phyloP scores from a whole-genome alignment of 35 echinoderm and acorn worm genomes.

The Apostichopus californicus region DNA sequence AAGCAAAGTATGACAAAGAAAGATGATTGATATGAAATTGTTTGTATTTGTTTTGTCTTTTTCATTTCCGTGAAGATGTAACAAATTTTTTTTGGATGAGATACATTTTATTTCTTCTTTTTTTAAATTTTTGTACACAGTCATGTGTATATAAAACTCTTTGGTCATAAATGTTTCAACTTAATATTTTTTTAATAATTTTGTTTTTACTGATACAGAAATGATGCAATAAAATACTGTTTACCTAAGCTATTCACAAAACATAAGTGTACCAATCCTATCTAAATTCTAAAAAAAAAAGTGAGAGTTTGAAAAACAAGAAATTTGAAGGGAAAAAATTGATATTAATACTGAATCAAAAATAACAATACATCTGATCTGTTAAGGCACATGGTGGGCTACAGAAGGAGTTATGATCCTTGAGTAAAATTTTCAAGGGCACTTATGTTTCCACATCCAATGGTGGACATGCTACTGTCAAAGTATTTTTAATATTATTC shows the following conservation, averaged over 20 bases:
- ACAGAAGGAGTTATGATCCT: background rate
- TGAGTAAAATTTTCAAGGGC: no score
- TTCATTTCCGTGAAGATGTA: background rate
- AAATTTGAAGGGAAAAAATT: background rate
- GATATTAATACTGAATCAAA: background rate
- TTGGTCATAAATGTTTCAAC: conserved; percentile 39
- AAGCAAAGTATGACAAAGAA: no score
- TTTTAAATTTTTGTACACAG: background rate
- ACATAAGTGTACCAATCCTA: background rate
- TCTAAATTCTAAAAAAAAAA: background rate
- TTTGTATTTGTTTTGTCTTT: background rate
- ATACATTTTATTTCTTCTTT: no score
- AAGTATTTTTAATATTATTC: no score
- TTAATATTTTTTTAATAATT: background rate
- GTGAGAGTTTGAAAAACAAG: background rate
- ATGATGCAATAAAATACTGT: conserved; percentile 31
- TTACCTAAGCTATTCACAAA: conserved; percentile 26
- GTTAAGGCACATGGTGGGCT: background rate
- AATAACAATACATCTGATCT: background rate
- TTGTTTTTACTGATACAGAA: background rate
- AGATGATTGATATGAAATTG: background rate
- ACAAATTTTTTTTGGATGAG: background rate
- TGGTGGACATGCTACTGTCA: no score
- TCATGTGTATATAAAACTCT: conserved; percentile 32
- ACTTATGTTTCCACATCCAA: no score